A percentile compares a stretch with the other conserved stretches of the same genome.
phyloP scores from a whole-genome alignment of 2,888 invertebrate species.

The Helobdella robusta region DNA sequence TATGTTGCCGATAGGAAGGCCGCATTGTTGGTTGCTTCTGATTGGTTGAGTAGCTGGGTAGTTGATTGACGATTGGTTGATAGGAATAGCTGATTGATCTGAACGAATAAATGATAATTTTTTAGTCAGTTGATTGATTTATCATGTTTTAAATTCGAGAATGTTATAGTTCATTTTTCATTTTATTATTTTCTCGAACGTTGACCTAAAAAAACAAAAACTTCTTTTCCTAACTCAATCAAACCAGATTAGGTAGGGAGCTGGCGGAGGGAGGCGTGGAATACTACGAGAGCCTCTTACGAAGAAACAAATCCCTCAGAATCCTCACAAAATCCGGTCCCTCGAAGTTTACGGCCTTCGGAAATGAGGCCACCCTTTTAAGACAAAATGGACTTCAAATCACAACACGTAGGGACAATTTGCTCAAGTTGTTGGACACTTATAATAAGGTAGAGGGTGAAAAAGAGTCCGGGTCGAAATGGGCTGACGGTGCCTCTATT shows the following conservation, averaged over 20 bases:
- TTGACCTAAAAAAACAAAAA: background rate
- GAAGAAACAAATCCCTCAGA: conserved; percentile 15
- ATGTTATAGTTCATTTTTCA: background rate
- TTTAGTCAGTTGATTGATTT: background rate
- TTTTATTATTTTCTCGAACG: background rate
- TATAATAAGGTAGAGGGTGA: background rate
- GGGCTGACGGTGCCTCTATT: too few relatives aligned
- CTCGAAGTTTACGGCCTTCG: background rate
- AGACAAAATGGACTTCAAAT: conserved; percentile 7
- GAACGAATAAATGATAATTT: background rate
- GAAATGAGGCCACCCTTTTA: conserved; percentile 5
- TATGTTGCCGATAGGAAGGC: conserved; percentile 8
- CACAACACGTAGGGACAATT: conserved; percentile 7
- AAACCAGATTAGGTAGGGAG: conserved; percentile 10
- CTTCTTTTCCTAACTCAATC: background rate
- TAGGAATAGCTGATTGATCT: background rate
- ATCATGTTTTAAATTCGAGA: background rate
- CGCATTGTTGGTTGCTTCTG: too few relatives aligned
- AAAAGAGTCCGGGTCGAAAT: background rate
- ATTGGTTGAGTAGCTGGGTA: too few relatives aligned
- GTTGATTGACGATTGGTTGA: too few relatives aligned
- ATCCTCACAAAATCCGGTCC: background rate
- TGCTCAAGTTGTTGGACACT: background rate
- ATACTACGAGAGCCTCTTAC: conserved; percentile 9
- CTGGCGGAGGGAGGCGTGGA: conserved; percentile 16